Evolutionary conservation across 2,113 vertebrate species (phyloP), one percentile per base, ranked within the genome.

Genomic region (Chaetura pelagica): DNA sequence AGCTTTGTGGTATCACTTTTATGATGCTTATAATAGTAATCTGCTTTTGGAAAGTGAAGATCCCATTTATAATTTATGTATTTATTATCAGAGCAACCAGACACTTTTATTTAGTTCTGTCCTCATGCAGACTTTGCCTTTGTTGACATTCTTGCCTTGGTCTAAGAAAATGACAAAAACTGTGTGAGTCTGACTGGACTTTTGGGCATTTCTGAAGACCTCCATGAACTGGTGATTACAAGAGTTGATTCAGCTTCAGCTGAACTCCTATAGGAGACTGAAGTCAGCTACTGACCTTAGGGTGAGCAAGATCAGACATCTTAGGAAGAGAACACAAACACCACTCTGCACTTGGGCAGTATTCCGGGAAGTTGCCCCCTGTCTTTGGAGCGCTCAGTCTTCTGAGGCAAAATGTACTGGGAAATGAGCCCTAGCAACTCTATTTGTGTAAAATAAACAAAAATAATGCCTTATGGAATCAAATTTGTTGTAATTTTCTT

Each of bases 381-480:
- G 66, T 78, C 44, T 59, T 84, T 57, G 64, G 66, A 74, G 87
- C 59, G 54, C 40, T 35, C 30, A 9, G 64, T 63, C 80, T 93
- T 91, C 57, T 75, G 80, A 95, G 62, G 94, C 69, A 78, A 72
- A 94, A 94, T 72, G 90, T 87, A 35, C 87, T 30, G 69, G 81
- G 71, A 71, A 91, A 59, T 0, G 0, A 94, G 54, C 62, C 64
- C 64, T 84, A 66, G 76, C 82, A 85, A 82, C n/a, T 32, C 77
- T 64, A 18, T 67, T 38, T 72, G 22, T n/a, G 38, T 52, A 63
- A 91, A 87, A 93, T 15, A 91, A 93, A 75, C 46, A 86, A 90
- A 82, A 68, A 26, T 6, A 59, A 79, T 29, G 3, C 42, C 80
- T 51, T 62, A 49, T 26, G 32, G 79, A 80, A 52, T 71, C 32